Conservation (phyloP, 2,113 vertebrate species). For the Proteles cristata region DNA sequence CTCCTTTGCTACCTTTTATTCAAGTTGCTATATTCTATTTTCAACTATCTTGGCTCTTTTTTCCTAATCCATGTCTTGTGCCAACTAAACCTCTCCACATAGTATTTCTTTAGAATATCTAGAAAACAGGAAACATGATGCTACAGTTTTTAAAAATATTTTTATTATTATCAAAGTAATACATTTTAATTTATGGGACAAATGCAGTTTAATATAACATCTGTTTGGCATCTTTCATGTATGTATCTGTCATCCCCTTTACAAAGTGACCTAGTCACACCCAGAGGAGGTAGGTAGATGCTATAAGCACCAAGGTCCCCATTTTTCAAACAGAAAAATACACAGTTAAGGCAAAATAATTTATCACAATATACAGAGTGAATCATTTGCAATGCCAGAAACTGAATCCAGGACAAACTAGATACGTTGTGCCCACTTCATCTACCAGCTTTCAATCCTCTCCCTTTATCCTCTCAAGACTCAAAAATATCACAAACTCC, state of each 20-base stretch:
- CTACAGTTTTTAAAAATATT: neutral
- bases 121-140: neutral
- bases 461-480: neutral
- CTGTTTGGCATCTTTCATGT: neutral
- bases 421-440: neutral
- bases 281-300: neutral
- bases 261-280: neutral
- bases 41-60: neutral
- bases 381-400: neutral
- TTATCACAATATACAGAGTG: slow-evolving; percentile 13
- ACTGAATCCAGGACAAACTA: neutral
- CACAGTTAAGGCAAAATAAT: slow-evolving; percentile 41
- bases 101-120: neutral
- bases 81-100: neutral
- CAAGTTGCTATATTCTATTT: neutral
- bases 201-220: neutral
- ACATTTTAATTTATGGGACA: neutral
- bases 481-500: neutral
- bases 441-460: neutral
- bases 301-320: slow-evolving; percentile 10
- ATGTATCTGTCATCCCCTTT: neutral
- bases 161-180: slow-evolving; percentile 55
- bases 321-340: slow-evolving; percentile 41
- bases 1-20: neutral
- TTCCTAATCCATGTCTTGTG: neutral